These are phyloP conservation scores for Rafetus swinhoei DNA, from an alignment of 2,113 vertebrate species.

Conservation along the genomic window DNA sequence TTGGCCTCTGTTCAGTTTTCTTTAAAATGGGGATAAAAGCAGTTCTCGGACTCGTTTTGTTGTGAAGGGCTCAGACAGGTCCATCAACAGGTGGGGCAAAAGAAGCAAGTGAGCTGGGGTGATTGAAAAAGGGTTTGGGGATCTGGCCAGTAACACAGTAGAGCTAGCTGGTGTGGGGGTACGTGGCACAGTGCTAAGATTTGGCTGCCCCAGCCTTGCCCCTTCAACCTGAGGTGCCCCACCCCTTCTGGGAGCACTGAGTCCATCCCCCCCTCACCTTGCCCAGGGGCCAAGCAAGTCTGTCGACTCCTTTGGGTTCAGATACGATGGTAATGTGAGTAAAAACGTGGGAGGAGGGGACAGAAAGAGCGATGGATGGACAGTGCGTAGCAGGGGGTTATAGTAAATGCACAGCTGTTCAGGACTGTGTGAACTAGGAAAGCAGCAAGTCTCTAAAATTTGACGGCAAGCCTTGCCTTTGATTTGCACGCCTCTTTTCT, in stretches of 20 bases:
- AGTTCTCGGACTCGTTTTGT: neutral
- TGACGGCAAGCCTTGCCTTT: neutral
- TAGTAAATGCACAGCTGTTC: neutral
- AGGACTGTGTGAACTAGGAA: neutral
- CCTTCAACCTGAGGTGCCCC: too few relatives aligned
- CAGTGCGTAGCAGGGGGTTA: neutral
- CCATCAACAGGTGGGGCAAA: too few relatives aligned
- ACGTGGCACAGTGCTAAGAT: too few relatives aligned
- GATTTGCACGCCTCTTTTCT: neutral
- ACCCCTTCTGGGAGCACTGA: neutral
- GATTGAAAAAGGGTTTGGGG: too few relatives aligned
- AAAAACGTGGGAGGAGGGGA: neutral
- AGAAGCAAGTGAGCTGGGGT: too few relatives aligned
- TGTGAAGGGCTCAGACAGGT: neutral
- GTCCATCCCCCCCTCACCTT: too few relatives aligned
- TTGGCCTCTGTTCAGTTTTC: neutral
- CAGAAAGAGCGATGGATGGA: neutral
- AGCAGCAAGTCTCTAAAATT: neutral
- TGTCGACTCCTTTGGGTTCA: neutral
- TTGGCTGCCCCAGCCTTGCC: too few relatives aligned
- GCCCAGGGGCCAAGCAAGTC: too few relatives aligned
- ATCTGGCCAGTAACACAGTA: too few relatives aligned
- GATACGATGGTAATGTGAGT: neutral
- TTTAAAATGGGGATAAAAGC: neutral
- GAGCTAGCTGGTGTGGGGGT: too few relatives aligned